Percentiles rank a stretch among this genome's conserved stretches.
Evolutionary conservation across 2,797 vertebrate species (phyloP).

Genomic region (Pampus argenteus): DNA sequence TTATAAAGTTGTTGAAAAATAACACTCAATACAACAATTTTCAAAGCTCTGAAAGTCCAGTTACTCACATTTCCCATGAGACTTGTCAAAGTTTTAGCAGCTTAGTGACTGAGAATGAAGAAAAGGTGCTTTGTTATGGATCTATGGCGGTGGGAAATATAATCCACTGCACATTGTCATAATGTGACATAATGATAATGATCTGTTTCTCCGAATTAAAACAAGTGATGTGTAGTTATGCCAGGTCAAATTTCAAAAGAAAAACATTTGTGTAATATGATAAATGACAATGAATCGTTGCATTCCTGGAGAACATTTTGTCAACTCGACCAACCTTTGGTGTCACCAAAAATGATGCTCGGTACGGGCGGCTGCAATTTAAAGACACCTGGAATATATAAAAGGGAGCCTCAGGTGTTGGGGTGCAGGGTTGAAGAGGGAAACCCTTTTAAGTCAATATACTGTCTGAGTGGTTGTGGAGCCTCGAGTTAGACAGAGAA

Average conservation of each 20-base stretch:
- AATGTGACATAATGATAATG: constrained; percentile 6
- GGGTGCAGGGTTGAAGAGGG: constrained; percentile 28
- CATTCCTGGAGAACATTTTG: constrained; percentile 13
- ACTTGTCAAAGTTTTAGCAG: background rate
- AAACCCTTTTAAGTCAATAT: constrained; percentile 46
- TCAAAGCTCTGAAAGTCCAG: background rate
- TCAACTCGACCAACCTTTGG: constrained; percentile 2
- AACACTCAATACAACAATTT: background rate
- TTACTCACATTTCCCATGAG: background rate
- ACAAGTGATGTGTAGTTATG: background rate
- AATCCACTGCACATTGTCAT: constrained; percentile 2
- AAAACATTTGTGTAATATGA: background rate
- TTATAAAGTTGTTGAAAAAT: background rate
- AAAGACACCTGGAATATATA: constrained; percentile 36
- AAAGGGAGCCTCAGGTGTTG: constrained; percentile 45
- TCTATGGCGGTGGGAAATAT: background rate
- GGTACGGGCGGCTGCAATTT: background rate
- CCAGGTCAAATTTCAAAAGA: constrained; percentile 26
- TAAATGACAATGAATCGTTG: constrained; percentile 3
- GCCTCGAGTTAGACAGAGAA: constrained; percentile 35
- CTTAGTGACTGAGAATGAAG: too few species aligned
- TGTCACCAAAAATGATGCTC: background rate
- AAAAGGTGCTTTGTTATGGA: background rate
- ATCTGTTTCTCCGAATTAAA: background rate
- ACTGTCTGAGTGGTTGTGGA: constrained; percentile 49